Base-by-base conservation (phyloP, 2,888 invertebrate species). In the Caenorhabditis afra region DNA sequence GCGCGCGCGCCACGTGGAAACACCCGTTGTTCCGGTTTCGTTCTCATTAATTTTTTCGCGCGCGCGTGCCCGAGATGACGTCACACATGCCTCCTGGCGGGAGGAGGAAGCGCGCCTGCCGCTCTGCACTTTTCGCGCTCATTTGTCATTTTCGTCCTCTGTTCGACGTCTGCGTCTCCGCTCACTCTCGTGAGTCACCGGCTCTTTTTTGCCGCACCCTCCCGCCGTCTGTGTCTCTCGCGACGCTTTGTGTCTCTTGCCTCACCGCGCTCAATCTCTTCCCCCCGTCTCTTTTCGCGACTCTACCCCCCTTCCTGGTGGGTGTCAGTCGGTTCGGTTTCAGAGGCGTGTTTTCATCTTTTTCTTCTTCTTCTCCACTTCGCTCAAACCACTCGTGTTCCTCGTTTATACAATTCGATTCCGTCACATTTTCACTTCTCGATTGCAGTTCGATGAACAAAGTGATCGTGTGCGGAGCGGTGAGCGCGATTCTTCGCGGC, bases 401-500 rank as follows among this genome's bases (percentile, higher is more conserved):
- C 49, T 58, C 57, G 66, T 66, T 57, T 37, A 18, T 8, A 29
- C n/a, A 29, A 45, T 5, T 7, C 14, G 7, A 0, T 20, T 1
- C n/a, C 10, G 4, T 5, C 4, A 5, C 4, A 7, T 29, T 29
- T 29, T 29, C 7, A 5, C 29, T 29, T 29, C n/a, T n/a, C n/a
- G n/a, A n/a, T n/a, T 29, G 29, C 29, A 29, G 29, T 29, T 29
- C 29, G 29, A 79, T 73, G 79, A 59, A 74, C 49, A 73, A 68
- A 57, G 22, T 82, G 39, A n/a, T 81, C 22, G 78, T 81, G 45
- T 79, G 78, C 41, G 70, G 61, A 20, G 55, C 41, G 20, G 81
- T 83, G 11, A 62, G 77, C 5, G 68, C 74, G 0, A 55, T 59
- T 20, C 81, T 84, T 22, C 78, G 84, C 18, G 29, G 78, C 44